A percentile compares a stretch with the other conserved stretches of the same genome.
Evolutionary conservation across 2,113 vertebrate species (phyloP).

Genomic region (Rhinoderma darwinii): DNA sequence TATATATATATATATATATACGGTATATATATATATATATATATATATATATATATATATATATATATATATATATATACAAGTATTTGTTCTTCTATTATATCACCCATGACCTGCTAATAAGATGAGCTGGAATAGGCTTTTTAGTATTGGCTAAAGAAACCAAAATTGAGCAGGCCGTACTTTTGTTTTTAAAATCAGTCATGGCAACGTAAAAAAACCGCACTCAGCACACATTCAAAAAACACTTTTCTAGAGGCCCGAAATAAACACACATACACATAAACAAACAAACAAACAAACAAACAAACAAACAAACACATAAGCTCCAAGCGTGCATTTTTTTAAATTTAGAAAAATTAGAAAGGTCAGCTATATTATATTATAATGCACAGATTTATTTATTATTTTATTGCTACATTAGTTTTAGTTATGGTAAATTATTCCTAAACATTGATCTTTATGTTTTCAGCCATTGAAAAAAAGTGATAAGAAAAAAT

Average conservation of each 20-base stretch:
- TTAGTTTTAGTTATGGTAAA: not conserved
- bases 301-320: conserved; percentile 1
- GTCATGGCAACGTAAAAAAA: not conserved
- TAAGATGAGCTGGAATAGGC: not conserved
- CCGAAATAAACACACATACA: not conserved
- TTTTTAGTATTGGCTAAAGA: not conserved
- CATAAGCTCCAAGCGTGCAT: not conserved
- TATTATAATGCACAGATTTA: not conserved
- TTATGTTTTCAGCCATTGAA: not conserved
- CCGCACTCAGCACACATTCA: not conserved
- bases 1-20: no score
- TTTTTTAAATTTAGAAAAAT: not conserved
- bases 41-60: not conserved
- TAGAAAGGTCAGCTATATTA: not conserved
- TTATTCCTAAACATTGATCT: not conserved
- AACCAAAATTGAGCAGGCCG: not conserved
- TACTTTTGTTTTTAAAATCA: not conserved
- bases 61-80: not conserved
- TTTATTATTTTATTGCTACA: not conserved
- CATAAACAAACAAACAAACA: not conserved
- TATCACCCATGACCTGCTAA: not conserved
- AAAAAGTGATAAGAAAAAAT: not conserved
- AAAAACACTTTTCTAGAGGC: not conserved
- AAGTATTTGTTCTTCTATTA: not conserved
- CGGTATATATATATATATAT: not conserved